These are phyloP conservation scores for Podarcis raffonei DNA, from an alignment of 2,113 vertebrate species.

Conservation along the genomic window DNA sequence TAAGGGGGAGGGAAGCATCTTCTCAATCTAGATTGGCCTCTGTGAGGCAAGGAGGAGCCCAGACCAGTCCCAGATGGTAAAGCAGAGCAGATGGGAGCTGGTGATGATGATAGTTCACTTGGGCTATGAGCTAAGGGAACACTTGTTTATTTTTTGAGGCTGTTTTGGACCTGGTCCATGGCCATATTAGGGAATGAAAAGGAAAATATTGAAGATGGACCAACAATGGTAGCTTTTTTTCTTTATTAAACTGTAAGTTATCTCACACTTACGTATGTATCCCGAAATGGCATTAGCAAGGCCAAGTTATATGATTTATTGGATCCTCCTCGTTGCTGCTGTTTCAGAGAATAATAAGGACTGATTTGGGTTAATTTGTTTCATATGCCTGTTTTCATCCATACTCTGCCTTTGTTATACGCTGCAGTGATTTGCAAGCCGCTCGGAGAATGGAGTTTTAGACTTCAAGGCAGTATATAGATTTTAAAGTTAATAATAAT, in stretches of 20 bases:
- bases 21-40: background rate
- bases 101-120: background rate
- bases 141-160: background rate
- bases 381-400: background rate
- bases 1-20: background rate
- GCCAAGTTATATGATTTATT: background rate
- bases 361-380: background rate
- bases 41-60: background rate
- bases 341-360: background rate
- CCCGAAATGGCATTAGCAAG: background rate
- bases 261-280: background rate
- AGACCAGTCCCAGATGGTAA: background rate
- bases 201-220: background rate
- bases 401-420: background rate
- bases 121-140: background rate
- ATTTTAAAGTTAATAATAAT: background rate
- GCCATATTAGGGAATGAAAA: background rate
- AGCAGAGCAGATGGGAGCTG: background rate
- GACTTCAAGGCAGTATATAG: background rate
- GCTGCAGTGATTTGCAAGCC: background rate
- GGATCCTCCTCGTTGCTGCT: too few species aligned
- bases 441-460: background rate
- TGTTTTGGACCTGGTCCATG: background rate
- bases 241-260: background rate
- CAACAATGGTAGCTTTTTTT: background rate